phyloP scores from a whole-genome alignment of 2,113 vertebrate species.

The Tachysurus fulvidraco region DNA sequence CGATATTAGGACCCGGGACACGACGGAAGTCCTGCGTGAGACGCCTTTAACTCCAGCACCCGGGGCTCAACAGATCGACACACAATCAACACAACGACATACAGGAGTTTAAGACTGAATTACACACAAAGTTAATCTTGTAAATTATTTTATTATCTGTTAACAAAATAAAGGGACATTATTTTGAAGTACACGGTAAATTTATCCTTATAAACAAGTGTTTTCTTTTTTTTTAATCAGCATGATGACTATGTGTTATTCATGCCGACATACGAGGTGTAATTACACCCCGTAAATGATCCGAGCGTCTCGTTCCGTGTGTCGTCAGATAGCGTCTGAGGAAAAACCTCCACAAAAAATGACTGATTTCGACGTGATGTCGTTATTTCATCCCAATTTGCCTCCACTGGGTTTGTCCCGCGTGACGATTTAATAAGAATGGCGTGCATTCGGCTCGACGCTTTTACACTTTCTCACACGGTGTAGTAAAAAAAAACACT shows the following conservation, averaged over 20 bases:
- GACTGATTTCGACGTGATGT: constrained; percentile 38
- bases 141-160: too few relatives aligned
- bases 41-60: not conserved
- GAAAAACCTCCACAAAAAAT: constrained; percentile 5
- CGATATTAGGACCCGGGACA: not conserved
- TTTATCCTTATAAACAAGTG: too few relatives aligned
- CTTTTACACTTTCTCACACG: constrained; percentile 38
- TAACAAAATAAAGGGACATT: too few relatives aligned
- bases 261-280: not conserved
- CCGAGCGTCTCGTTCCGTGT: constrained; percentile 13
- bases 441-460: constrained; percentile 30
- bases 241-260: constrained; percentile 37
- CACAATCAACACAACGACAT: not conserved
- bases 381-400: constrained; percentile 21
- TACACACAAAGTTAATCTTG: too few relatives aligned
- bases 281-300: constrained; percentile 48
- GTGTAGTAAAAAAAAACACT: constrained; percentile 44
- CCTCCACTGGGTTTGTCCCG: constrained; percentile 14
- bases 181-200: too few relatives aligned
- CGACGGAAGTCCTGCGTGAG: not conserved
- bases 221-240: constrained; percentile 25
- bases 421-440: constrained; percentile 51
- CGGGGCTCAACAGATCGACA: not conserved
- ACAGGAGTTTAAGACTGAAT: too few relatives aligned
- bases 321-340: constrained; percentile 34